Evolutionary conservation across 2,113 vertebrate genomes (phyloP).

Genomic region (Oncorhynchus clarkii): DNA sequence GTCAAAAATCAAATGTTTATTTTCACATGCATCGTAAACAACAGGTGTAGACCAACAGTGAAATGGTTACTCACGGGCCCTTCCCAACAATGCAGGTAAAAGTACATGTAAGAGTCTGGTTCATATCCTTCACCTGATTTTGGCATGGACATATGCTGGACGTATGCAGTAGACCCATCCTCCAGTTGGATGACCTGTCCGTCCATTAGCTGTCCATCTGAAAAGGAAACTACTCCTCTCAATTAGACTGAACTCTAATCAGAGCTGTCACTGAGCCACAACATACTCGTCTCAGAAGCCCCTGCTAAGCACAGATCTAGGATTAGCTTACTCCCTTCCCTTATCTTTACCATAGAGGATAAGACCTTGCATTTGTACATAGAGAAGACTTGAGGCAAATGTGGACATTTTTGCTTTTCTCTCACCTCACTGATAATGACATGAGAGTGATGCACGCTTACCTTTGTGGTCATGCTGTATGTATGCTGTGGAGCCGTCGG

Average conservation of each 20-base stretch:
- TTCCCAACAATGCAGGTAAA: not conserved
- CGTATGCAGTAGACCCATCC: conserved; percentile 95
- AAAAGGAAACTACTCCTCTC: conserved; percentile 57
- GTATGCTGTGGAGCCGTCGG: conserved; percentile 95
- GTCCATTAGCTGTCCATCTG: conserved; percentile 94
- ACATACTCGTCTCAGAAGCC: not conserved
- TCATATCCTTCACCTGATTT: conserved; percentile 79
- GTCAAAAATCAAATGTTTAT: too few relatives aligned
- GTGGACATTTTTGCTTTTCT: not conserved
- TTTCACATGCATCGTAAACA: too few relatives aligned
- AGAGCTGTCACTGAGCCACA: not conserved
- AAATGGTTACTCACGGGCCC: too few relatives aligned
- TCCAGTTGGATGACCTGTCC: conserved; percentile 97
- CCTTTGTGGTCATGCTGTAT: conserved; percentile 96
- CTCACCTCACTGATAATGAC: too few relatives aligned
- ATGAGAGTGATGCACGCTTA: conserved; percentile 37
- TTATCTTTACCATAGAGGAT: too few relatives aligned
- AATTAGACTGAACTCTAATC: conserved; percentile 5
- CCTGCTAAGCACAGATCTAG: not conserved
- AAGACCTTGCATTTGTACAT: too few relatives aligned
- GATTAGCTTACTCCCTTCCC: not conserved
- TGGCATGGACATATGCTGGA: conserved; percentile 91
- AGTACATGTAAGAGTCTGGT: not conserved
- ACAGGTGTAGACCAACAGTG: too few relatives aligned
- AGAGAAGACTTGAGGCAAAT: too few relatives aligned